Evolutionary conservation across 92 coral and sea anemone species (phyloP).

Genomic region (Chrysogorgia sp.): DNA sequence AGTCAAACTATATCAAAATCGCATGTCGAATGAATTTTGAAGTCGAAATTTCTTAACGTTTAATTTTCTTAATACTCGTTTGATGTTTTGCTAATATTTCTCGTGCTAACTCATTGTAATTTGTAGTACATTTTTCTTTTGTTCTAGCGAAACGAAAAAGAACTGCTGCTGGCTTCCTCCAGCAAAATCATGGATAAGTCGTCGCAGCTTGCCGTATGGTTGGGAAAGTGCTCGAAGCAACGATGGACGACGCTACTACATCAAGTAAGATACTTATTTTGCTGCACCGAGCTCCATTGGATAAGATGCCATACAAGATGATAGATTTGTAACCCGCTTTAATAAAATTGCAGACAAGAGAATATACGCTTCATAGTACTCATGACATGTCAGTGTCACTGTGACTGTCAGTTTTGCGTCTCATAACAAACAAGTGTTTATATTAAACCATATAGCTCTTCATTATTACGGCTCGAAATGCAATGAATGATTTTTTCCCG

Average conservation of each 20-base stretch:
- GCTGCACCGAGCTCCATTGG: not conserved
- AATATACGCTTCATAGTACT: too few species aligned
- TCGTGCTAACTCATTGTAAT: not conserved
- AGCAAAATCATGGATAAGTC: slow-evolving; percentile 80
- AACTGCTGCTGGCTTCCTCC: slow-evolving; percentile 82
- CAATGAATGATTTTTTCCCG: too few species aligned
- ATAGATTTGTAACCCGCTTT: not conserved
- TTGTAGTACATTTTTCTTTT: not conserved
- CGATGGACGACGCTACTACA: slow-evolving; percentile 77
- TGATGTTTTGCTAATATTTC: not conserved
- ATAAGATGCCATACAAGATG: slow-evolving; percentile 2
- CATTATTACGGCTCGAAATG: too few species aligned
- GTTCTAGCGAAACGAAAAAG: slow-evolving; percentile 6
- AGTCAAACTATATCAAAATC: not conserved
- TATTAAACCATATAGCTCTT: too few species aligned
- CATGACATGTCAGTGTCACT: too few species aligned
- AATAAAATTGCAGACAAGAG: too few species aligned
- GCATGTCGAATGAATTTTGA: not conserved
- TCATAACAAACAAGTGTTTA: too few species aligned
- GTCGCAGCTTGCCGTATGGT: slow-evolving; percentile 85
- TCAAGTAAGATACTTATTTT: slow-evolving; percentile 75
- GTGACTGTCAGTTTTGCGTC: too few species aligned
- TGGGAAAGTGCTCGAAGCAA: slow-evolving; percentile 81
- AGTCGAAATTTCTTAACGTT: not conserved
- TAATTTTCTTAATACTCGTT: not conserved